Percentiles rank a stretch among this genome's conserved stretches.
Evolutionary conservation across 2,797 vertebrate species (phyloP).

Genomic region (Columba guinea): DNA sequence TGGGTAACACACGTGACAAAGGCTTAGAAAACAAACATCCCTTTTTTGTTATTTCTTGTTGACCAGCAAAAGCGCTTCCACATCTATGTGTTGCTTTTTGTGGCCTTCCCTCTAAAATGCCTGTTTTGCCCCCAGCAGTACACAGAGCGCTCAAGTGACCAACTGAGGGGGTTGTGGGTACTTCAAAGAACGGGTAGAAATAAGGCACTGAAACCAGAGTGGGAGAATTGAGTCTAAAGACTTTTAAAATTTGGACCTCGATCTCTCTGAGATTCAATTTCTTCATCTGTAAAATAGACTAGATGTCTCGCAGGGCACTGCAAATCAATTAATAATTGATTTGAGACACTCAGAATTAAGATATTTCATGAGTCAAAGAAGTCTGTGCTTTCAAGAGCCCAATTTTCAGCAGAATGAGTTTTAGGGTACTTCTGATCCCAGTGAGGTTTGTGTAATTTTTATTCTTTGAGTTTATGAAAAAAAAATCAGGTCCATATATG

Average conservation of each 20-base stretch:
- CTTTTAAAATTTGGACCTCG: neutral
- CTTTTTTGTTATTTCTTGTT: neutral
- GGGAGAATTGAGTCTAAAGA: neutral
- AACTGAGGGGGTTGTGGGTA: neutral
- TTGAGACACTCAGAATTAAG: constrained; percentile 14
- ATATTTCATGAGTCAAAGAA: constrained; percentile 8
- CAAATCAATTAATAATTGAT: constrained; percentile 33
- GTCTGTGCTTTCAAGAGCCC: neutral
- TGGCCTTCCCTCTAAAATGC: neutral
- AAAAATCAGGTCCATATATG: neutral
- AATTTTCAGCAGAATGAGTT: neutral
- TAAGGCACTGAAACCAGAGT: neutral
- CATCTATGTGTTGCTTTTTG: neutral
- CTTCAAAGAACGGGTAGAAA: neutral
- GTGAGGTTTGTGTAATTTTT: neutral
- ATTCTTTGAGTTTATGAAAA: neutral
- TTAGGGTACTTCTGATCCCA: neutral
- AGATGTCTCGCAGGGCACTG: neutral
- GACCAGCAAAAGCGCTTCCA: neutral
- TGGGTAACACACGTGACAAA: neutral
- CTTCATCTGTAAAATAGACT: neutral
- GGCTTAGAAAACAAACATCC: neutral
- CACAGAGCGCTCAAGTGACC: neutral
- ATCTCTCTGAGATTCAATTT: neutral
- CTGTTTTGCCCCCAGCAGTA: neutral